These are phyloP conservation scores for Dromaius novaehollandiae DNA, from an alignment of 2,113 vertebrate species.

Conservation along the genomic window DNA sequence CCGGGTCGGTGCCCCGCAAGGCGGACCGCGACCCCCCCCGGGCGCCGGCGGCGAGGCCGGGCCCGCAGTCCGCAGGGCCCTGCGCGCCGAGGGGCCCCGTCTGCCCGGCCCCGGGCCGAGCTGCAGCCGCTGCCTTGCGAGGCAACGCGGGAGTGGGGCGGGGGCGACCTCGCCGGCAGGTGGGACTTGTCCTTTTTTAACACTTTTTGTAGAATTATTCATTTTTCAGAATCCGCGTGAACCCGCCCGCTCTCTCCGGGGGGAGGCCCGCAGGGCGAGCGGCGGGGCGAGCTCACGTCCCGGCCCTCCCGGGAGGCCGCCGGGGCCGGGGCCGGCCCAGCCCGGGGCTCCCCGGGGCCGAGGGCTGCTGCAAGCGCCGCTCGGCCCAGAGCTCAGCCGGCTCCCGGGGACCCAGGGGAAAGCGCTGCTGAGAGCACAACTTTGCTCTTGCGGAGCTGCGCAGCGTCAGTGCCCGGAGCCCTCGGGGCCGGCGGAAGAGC, in stretches of 20 bases:
- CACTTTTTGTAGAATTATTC: neutral
- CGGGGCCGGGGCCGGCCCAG: neutral
- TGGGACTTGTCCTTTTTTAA: neutral
- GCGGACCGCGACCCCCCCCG: too few species aligned
- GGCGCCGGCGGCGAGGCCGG: too few species aligned
- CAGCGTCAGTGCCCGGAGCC: too few species aligned
- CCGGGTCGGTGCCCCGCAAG: neutral
- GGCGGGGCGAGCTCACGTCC: neutral
- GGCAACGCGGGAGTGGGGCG: neutral
- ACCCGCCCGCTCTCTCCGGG: neutral
- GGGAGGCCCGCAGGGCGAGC: neutral
- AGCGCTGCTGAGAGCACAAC: neutral
- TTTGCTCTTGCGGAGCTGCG: neutral
- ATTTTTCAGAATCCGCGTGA: too few species aligned
- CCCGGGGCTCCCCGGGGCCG: too few species aligned
- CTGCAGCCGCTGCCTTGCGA: neutral
- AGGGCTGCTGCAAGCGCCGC: neutral
- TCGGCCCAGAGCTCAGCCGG: neutral
- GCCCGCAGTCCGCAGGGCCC: neutral
- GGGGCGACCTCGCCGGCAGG: neutral
- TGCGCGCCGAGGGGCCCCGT: neutral
- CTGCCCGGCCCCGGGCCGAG: too few species aligned
- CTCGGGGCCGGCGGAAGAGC: neutral
- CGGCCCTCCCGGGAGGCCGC: fast-evolving
- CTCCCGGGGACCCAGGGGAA: neutral